A percentile compares a stretch with the other conserved stretches of the same genome.
These are phyloP conservation scores for Chrysochloris asiatica DNA, from an alignment of 2,113 vertebrate genomes.

Conservation along the genomic window DNA sequence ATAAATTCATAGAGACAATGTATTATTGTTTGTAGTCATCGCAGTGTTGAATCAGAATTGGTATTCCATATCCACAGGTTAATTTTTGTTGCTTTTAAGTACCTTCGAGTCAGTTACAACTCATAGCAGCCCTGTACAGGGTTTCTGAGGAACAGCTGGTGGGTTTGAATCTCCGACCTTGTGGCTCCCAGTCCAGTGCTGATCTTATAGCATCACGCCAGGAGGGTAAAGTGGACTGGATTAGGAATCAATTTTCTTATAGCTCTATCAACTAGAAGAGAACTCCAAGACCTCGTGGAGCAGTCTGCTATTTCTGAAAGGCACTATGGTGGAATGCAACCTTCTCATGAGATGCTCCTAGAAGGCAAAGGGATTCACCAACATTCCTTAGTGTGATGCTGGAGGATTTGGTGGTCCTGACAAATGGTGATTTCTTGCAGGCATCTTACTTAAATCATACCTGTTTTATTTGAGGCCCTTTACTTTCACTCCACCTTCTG, in stretches of 20 bases:
- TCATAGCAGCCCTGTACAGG: too few species aligned
- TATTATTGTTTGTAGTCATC: not conserved
- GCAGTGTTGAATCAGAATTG: not conserved
- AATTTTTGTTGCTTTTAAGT: too few species aligned
- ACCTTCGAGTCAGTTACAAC: too few species aligned
- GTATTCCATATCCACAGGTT: not conserved
- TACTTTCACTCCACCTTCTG: conserved; percentile 15
- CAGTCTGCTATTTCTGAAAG: not conserved
- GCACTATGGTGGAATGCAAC: not conserved
- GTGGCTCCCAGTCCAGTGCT: too few species aligned
- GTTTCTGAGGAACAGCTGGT: too few species aligned
- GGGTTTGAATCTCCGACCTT: too few species aligned
- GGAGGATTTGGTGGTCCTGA: not conserved
- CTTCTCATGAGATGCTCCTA: not conserved
- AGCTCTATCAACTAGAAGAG: not conserved
- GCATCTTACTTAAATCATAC: not conserved
- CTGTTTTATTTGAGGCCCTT: not conserved
- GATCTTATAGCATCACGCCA: too few species aligned
- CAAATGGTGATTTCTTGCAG: not conserved
- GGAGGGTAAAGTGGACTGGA: not conserved
- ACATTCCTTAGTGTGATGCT: not conserved
- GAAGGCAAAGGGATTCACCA: not conserved
- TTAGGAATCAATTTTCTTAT: not conserved
- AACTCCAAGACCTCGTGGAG: not conserved
- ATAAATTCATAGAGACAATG: not conserved